A percentile compares a stretch with the other conserved stretches of the same genome.
phyloP scores from a whole-genome alignment of 2,113 vertebrate genomes.

The Rhinogobius similis region DNA sequence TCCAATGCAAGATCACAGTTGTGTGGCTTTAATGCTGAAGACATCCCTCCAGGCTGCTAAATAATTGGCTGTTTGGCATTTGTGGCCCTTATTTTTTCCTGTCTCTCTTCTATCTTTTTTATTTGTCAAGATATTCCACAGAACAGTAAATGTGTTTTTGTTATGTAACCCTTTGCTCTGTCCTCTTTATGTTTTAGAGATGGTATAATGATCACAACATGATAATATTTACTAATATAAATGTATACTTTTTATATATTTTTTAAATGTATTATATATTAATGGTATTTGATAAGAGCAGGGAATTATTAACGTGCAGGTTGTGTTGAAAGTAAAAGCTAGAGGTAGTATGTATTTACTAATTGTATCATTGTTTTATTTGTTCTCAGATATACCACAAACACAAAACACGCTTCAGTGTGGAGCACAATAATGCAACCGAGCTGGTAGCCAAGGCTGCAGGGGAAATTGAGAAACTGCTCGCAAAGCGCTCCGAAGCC shows the following conservation, averaged over 20 bases:
- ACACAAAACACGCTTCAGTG: slow-evolving; percentile 81
- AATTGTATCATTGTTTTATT: slow-evolving; percentile 18
- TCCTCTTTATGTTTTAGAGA: slow-evolving; percentile 20
- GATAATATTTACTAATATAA: not conserved
- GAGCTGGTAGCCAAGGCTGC: slow-evolving; percentile 88
- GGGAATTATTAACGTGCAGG: not conserved
- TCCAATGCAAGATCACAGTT: slow-evolving; percentile 9
- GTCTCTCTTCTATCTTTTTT: not conserved
- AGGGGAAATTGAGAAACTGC: slow-evolving; percentile 88
- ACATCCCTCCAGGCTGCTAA: slow-evolving; percentile 62
- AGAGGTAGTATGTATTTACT: not conserved
- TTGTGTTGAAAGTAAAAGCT: not conserved
- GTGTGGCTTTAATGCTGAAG: slow-evolving; percentile 43
- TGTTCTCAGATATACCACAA: slow-evolving; percentile 83
- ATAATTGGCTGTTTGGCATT: slow-evolving; percentile 75
- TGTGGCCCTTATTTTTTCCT: slow-evolving; percentile 42
- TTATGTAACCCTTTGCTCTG: slow-evolving; percentile 43
- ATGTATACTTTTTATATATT: no score
- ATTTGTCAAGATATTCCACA: slow-evolving; percentile 35
- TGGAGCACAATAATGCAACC: slow-evolving; percentile 86
- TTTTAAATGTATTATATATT: not conserved
- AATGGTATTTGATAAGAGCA: not conserved
- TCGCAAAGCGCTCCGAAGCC: slow-evolving; percentile 87
- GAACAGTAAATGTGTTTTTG: slow-evolving; percentile 34
- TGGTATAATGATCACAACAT: not conserved